Evolutionary conservation across 1,140 invertebrate species (phyloP).

Genomic region (Hylaeus anthracinus): DNA sequence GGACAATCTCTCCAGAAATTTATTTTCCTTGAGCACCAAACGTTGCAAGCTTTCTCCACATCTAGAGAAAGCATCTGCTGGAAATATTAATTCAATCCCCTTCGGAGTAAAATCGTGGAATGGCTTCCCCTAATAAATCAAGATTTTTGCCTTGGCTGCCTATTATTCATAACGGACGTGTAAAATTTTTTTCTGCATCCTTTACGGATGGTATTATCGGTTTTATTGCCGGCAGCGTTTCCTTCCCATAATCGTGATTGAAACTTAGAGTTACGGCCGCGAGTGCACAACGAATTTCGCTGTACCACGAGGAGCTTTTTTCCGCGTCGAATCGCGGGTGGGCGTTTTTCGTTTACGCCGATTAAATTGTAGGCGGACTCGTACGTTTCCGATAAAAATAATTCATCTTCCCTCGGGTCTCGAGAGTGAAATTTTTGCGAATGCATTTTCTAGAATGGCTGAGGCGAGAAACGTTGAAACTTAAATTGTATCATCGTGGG

Average conservation of each 20-base stretch:
- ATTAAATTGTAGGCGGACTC: conserved; percentile 11
- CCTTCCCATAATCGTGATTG: not conserved
- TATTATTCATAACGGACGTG: no score
- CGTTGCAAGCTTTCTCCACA: no score
- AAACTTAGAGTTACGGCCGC: not conserved
- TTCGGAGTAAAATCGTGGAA: no score
- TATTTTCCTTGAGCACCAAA: no score
- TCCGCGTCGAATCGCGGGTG: no score
- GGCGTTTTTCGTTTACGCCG: conserved; percentile 20
- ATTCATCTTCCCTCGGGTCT: not conserved
- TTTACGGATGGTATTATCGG: not conserved
- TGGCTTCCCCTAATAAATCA: no score
- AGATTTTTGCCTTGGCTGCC: no score
- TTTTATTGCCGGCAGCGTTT: not conserved
- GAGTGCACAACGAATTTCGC: no score
- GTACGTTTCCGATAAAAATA: not conserved
- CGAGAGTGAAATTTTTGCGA: not conserved
- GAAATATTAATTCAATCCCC: no score
- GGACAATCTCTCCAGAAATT: no score
- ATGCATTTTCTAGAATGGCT: not conserved
- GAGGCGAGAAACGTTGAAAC: conserved; percentile 8
- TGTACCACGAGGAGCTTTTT: not conserved
- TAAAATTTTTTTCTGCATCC: no score
- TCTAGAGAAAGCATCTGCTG: no score
- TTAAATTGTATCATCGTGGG: not conserved